Percentiles rank a stretch among this genome's conserved stretches.
phyloP scores from a whole-genome alignment of 2,113 vertebrate genomes.

The Mixornis gularis region DNA sequence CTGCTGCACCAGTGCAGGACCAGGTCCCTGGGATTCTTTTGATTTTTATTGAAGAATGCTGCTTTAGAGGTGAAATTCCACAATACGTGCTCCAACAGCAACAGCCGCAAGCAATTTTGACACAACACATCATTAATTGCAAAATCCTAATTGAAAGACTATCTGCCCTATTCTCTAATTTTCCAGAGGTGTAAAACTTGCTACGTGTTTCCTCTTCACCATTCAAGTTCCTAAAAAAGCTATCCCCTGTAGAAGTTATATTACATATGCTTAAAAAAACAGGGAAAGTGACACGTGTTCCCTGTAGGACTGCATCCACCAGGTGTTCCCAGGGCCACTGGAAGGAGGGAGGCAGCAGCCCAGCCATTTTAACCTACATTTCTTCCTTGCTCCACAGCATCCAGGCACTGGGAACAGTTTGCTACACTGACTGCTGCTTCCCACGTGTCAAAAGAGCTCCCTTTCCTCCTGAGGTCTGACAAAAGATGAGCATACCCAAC shows the following conservation, averaged over 20 bases:
- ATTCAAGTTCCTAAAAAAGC: background rate
- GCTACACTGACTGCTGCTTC: background rate
- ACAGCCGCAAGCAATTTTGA: background rate
- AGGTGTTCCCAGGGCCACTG: background rate
- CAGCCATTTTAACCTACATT: background rate
- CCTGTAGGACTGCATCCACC: background rate
- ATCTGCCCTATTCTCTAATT: background rate
- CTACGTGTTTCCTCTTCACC: fast-evolving
- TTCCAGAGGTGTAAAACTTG: background rate
- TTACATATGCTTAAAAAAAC: background rate
- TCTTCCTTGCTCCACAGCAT: background rate
- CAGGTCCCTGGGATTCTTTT: background rate
- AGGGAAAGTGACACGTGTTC: background rate
- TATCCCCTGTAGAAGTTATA: background rate
- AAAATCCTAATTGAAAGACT: background rate
- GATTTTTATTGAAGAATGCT: background rate
- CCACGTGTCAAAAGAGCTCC: fast-evolving
- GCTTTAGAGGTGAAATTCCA: background rate
- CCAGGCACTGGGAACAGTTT: background rate
- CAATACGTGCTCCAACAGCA: background rate
- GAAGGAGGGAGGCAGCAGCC: background rate
- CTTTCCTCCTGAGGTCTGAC: background rate
- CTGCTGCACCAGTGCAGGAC: background rate
- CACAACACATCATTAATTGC: background rate
- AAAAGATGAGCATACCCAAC: background rate